Evolutionary conservation across 2,888 invertebrate genomes (phyloP), one percentile per base, ranked within the genome.

Genomic region (Xylophagus ater): DNA sequence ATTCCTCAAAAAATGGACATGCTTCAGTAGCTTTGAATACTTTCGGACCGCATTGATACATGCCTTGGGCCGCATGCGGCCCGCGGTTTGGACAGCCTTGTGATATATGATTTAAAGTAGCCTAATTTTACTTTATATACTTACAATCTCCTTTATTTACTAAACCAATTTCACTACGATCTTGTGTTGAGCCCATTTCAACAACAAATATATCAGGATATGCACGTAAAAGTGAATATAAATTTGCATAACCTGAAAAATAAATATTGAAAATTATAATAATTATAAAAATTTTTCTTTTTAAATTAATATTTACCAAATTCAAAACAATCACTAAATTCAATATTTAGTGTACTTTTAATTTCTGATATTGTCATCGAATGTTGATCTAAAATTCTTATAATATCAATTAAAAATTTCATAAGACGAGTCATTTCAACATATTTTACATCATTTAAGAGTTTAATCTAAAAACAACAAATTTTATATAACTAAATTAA

Each of bases 151-250:
- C 55, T 39, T 58, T 55, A 0, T 45, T 45, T 26, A 53, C 51
- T 0, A 65, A 40, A 0, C 56, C 46, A 5, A 65, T 49, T 42
- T 60, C 59, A 33, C 58, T 56, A 12, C 57, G 55, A 19, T 62
- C 60, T 38, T 59, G 56, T 2, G 56, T 51, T 18, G 51, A 40
- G 5, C 57, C 60, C 24, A 48, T 37, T 36, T 54, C 55, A 5
- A 60, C 29, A 1, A 52, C 45, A 36, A 65, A 65, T 10, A 65
- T 53, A 48, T 65, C 65, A 2, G 57, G 52, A 40, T 58, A 59
- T 0, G 62, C 58, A 31, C 52, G 50, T 36, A 65, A 45, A 9
- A 65, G 41, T 3, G 59, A 49, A 33, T 54, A 57, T 3, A 65
- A 42, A 49, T 62, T 65, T 4, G 65, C 62, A 46, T 54, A 65